A percentile compares a stretch with the other conserved stretches of the same genome.
Evolutionary conservation across 2,113 vertebrate genomes (phyloP).

Genomic region (Hirundichthys speculiger): DNA sequence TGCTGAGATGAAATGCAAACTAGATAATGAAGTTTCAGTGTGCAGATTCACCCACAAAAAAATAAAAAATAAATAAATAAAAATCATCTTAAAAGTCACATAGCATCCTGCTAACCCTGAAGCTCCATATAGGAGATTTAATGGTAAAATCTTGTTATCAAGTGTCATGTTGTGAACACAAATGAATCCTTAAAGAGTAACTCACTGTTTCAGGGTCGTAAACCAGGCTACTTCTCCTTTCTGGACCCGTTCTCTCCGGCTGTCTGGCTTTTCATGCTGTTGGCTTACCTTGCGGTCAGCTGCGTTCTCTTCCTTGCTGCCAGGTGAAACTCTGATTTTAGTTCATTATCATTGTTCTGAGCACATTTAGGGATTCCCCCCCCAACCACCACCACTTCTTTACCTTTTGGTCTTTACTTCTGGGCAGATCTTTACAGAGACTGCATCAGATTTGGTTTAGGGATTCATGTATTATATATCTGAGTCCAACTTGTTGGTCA

Average conservation of each 20-base stretch:
- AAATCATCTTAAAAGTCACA: no score
- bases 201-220: slow-evolving; percentile 83
- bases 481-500: neutral
- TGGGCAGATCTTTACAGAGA: neutral
- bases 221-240: slow-evolving; percentile 95
- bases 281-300: slow-evolving; percentile 93
- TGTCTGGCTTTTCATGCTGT: slow-evolving; percentile 95
- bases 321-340: slow-evolving; percentile 73
- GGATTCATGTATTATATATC: no score
- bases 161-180: no score
- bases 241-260: slow-evolving; percentile 94
- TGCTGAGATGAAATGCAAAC: no score
- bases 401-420: no score
- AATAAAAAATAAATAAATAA: no score
- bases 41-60: no score
- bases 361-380: neutral
- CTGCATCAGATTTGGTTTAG: no score
- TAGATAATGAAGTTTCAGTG: no score
- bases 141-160: no score
- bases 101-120: no score
- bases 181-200: neutral
- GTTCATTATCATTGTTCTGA: neutral
- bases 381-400: neutral
- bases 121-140: no score
- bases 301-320: slow-evolving; percentile 93